Evolutionary conservation across 2,113 vertebrate genomes (phyloP).

Genomic region (Furnarius figulus): DNA sequence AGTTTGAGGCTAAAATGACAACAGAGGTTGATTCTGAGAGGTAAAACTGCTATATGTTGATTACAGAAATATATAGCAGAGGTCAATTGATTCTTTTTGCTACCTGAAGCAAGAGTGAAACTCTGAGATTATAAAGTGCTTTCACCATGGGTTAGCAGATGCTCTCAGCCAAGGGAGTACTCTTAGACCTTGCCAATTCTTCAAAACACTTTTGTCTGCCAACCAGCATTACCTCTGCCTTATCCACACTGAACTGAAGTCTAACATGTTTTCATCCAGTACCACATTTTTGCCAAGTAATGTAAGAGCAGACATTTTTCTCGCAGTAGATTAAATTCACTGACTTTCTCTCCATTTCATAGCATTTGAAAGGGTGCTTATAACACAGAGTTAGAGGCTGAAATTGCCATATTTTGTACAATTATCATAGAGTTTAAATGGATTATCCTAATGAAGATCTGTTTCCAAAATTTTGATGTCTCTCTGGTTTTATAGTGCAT

Average conservation of each 20-base stretch:
- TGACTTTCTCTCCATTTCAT: background rate
- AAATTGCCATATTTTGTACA: background rate
- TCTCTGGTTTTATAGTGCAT: background rate
- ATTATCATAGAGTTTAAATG: slow-evolving; percentile 1
- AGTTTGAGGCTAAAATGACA: background rate
- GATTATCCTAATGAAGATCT: background rate
- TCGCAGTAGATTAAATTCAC: background rate
- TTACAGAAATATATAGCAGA: background rate
- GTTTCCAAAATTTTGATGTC: background rate
- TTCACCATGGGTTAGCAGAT: slow-evolving; percentile 28
- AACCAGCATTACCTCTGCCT: slow-evolving; percentile 35
- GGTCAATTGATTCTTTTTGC: background rate
- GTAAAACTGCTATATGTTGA: background rate
- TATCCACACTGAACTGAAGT: background rate
- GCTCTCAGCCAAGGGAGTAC: slow-evolving; percentile 35
- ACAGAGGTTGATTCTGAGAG: background rate
- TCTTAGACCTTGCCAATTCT: slow-evolving; percentile 45
- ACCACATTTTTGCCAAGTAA: slow-evolving; percentile 33
- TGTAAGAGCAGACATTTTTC: slow-evolving; percentile 17
- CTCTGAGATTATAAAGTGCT: background rate
- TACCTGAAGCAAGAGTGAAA: background rate
- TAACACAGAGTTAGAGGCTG: background rate
- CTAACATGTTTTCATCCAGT: slow-evolving; percentile 1
- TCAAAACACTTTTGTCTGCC: slow-evolving; percentile 33
- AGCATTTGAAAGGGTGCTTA: background rate